Evolutionary conservation across 2,888 invertebrate species (phyloP), one percentile per base, ranked within the genome.

Genomic region (Drosophila paracracens): DNA sequence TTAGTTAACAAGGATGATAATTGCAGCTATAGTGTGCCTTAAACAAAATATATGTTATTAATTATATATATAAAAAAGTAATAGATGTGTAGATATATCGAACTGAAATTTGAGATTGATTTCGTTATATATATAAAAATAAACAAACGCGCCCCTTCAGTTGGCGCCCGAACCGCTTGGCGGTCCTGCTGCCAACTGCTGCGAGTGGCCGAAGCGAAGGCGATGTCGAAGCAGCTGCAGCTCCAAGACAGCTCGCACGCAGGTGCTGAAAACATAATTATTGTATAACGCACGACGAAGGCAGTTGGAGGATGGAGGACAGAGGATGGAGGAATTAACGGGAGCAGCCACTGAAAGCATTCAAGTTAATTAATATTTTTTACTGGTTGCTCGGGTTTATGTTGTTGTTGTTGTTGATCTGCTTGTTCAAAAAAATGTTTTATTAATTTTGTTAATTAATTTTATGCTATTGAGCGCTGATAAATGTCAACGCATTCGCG

Each of bases 261-360:
- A 87, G 87, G 90, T 87, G 87, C 90, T 87, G 87, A 87, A 89
- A 90, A 89, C 89, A 89, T 87, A 87, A 90, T 87, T 87, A 87
- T 85, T 85, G 85, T 85, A 90, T 85, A 85, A 89, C 90, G 88
- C 90, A 89, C 68, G 74, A 68, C 36, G 81, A 51, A 31, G 61
- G 61, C 50, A 62, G 48, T 63, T 25, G 68, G 35, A 51, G 51
- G 33, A 57, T 16, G 38, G 31, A 29, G 57, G 27, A 54, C 35
- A 38, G 40, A 43, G 53, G 18, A 51, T 51, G 52, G 53, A 51
- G n/a, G 36, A 53, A 58, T 56, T 52, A 65, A 74, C 74, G 70
- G 81, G 62, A 71, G 81, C 81, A 69, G 74, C 62, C 67, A 60
- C 73, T 64, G 62, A 65, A 83, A 76, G 76, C 67, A 59, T 64